Conservation (phyloP, 2,888 invertebrate genomes). For the Eupeodes luniger region DNA sequence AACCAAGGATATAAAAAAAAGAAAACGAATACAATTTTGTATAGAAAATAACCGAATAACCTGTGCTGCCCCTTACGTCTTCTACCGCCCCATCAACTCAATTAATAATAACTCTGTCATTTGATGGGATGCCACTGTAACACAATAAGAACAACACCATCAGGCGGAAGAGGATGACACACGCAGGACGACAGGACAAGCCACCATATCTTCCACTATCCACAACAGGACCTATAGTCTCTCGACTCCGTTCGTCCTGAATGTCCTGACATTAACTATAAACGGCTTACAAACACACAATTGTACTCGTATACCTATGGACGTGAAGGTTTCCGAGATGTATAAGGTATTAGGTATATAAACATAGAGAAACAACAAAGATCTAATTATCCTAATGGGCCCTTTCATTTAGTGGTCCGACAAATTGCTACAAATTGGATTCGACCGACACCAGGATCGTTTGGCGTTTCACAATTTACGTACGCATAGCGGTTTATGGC, state of each 20-base stretch:
- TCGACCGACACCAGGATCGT: slow-evolving; percentile 75
- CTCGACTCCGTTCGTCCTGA: not conserved
- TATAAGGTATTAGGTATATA: not conserved
- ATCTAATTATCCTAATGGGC: slow-evolving; percentile 77
- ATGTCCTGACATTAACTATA: slow-evolving; percentile 26
- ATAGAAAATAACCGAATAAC: slow-evolving; percentile 40
- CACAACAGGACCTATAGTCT: slow-evolving; percentile 11
- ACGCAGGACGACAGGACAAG: slow-evolving; percentile 57
- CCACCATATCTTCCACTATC: slow-evolving; percentile 22
- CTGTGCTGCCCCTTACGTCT: not conserved
- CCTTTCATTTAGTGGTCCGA: slow-evolving; percentile 76
- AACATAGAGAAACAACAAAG: slow-evolving; percentile 54
- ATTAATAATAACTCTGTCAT: slow-evolving; percentile 72
- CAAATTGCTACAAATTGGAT: slow-evolving; percentile 76
- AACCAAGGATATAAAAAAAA: slow-evolving; percentile 62
- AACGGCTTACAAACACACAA: slow-evolving; percentile 56
- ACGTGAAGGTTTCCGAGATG: no score
- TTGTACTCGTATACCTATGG: slow-evolving; percentile 31
- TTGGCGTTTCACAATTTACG: slow-evolving; percentile 74
- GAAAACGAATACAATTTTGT: not conserved
- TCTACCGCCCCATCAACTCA: slow-evolving; percentile 31
- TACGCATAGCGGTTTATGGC: slow-evolving; percentile 75
- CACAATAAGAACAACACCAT: slow-evolving; percentile 23
- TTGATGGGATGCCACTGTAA: slow-evolving; percentile 67
- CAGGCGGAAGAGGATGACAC: slow-evolving; percentile 59